These are phyloP conservation scores for Sebastes paucispinis DNA, from an alignment of 2,797 vertebrate genomes.

Conservation along the genomic window DNA sequence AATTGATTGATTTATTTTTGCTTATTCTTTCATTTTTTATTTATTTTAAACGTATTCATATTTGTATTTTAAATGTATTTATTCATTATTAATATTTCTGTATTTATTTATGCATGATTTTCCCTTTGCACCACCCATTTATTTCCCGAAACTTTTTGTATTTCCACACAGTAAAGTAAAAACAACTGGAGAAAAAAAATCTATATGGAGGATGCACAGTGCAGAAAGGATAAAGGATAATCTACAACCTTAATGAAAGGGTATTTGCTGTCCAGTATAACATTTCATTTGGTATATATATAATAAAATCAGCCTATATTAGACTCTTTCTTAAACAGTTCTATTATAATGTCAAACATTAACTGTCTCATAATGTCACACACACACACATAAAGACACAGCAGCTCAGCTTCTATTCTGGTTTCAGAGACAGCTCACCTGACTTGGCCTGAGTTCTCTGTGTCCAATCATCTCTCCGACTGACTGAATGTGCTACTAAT, in stretches of 20 bases:
- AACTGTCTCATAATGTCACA: background rate
- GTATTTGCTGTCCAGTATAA: too few relatives aligned
- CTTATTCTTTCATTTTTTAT: too few relatives aligned
- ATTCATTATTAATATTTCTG: too few relatives aligned
- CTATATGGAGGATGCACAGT: background rate
- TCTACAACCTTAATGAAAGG: background rate
- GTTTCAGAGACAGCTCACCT: background rate
- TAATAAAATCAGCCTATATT: fast-evolving
- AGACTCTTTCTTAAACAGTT: background rate
- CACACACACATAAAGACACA: background rate
- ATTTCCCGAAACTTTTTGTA: too few relatives aligned
- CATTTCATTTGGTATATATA: too few relatives aligned
- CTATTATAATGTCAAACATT: background rate
- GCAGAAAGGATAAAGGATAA: background rate
- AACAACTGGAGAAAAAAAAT: fast-evolving
- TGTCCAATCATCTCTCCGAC: background rate
- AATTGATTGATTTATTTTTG: fast-evolving
- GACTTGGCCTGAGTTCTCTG: background rate
- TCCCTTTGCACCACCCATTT: fast-evolving
- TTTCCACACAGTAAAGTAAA: background rate
- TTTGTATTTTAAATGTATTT: too few relatives aligned
- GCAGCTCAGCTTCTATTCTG: slow-evolving; percentile 8
- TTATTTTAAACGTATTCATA: too few relatives aligned
- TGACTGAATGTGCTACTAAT: background rate
- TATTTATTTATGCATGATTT: too few relatives aligned